A percentile compares a stretch with the other conserved stretches of the same genome.
phyloP scores from a whole-genome alignment of 2,797 vertebrate species.

The Acanthurus tractus region DNA sequence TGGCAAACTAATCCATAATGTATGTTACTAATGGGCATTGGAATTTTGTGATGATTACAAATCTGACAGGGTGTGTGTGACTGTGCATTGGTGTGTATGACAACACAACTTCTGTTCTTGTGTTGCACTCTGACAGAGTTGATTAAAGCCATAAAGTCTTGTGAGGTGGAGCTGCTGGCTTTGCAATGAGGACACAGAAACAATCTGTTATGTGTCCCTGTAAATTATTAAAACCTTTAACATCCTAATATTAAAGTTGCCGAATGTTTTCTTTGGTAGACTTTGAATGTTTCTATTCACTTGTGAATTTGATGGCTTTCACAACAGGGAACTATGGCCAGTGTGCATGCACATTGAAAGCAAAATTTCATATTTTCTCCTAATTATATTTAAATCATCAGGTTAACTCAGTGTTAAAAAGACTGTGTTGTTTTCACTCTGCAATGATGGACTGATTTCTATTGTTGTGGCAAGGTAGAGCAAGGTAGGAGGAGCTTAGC shows the following conservation, averaged over 20 bases:
- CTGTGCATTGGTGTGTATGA: slow-evolving; percentile 7
- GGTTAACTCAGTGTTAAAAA: slow-evolving; percentile 5
- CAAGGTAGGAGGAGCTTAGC: slow-evolving; percentile 38
- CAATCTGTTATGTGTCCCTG: neutral
- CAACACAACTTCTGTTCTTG: slow-evolving; percentile 1
- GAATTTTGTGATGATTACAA: neutral
- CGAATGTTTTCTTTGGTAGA: neutral
- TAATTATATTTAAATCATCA: slow-evolving; percentile 12
- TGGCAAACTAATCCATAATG: slow-evolving; percentile 20
- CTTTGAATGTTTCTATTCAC: neutral
- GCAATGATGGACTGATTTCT: slow-evolving; percentile 18
- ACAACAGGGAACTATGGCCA: neutral
- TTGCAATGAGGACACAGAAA: neutral
- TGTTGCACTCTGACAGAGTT: neutral
- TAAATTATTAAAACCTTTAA: neutral
- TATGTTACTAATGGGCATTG: slow-evolving; percentile 1
- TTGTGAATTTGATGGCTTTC: neutral
- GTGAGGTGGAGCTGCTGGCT: neutral
- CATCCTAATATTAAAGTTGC: neutral
- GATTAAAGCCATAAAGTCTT: neutral
- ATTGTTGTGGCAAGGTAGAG: slow-evolving; percentile 23
- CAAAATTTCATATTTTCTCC: too few relatives aligned
- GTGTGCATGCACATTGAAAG: neutral
- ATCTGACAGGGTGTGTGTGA: neutral
- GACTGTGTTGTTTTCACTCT: slow-evolving; percentile 4